Base-by-base conservation (phyloP, 2,113 vertebrate genomes). In the Stegastes partitus region DNA sequence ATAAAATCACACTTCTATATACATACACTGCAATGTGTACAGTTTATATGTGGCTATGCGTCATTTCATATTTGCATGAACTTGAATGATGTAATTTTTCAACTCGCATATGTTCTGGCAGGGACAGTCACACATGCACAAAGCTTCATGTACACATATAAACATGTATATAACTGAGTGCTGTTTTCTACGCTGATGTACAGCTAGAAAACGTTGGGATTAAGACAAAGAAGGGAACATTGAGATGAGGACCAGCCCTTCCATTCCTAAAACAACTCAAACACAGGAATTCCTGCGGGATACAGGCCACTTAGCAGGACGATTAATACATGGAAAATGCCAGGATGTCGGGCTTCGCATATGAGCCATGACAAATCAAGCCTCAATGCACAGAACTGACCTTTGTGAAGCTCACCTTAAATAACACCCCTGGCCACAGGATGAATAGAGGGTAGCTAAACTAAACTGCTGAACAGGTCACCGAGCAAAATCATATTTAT, bases 221-320 rank as follows among this genome's bases (percentile, higher is more conserved):
- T 57, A 65, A 42, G 62, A 78, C 1, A 68, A 53, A 69, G 42
- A 57, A 45, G 84, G 73, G 89, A 89, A 74, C 54, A 4, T 55
- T 69, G 55, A 69, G 82, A 87, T 69, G 68, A 75, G 82, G 88
- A 79, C 78, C 77, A 76, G 67, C 75, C 82, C 66, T 71, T 23
- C 68, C 45, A 45, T 83, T 65, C 56, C 83, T 82, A 84, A 14
- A 34, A 73, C 62, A 85, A 76, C 50, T 87, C 81, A 89, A 92
- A 92, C 89, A 92, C 91, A 93, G 92, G 92, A 93, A 93, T 92
- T 94, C 92, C 91, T 94, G 89, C 77, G 67, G 70, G 85, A 85
- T 87, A 84, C 88, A 84, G 65, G 77, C 86, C 89, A 90, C 92
- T 92, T 92, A 90, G 68, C 57, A 19, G 57, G 28, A 86, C 5